Conservation (phyloP, 2,113 vertebrate genomes). For the Apodemus speciosus region DNA sequence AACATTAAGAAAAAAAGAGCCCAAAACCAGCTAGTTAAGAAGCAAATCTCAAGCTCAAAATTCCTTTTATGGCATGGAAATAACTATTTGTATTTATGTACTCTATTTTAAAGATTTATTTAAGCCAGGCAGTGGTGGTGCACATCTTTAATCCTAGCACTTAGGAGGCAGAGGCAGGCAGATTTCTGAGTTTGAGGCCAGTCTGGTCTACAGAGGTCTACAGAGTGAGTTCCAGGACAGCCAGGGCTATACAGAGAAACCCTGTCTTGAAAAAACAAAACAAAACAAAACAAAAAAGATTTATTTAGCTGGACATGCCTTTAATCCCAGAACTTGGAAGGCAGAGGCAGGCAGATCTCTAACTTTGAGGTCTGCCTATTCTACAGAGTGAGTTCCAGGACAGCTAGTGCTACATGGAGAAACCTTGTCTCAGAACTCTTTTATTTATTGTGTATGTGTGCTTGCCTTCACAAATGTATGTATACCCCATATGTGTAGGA, state of each 20-base stretch:
- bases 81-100: neutral
- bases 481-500: neutral
- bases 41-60: slow-evolving; percentile 8
- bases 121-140: too few species aligned
- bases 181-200: too few species aligned
- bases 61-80: neutral
- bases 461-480: neutral
- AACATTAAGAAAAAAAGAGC: neutral
- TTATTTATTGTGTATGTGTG: neutral
- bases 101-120: neutral
- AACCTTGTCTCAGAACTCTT: neutral
- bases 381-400: neutral
- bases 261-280: too few species aligned
- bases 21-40: neutral
- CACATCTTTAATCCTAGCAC: too few species aligned
- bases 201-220: too few species aligned
- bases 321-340: neutral
- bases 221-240: too few species aligned
- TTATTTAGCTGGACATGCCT: neutral
- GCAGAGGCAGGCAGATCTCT: neutral
- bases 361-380: neutral
- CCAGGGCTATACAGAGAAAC: too few species aligned
- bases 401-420: neutral
- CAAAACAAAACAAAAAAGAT: neutral
- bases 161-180: too few species aligned